A percentile compares a stretch with the other conserved stretches of the same genome.
Evolutionary conservation across 2,888 invertebrate species (phyloP).

Genomic region (Molorchus minor): DNA sequence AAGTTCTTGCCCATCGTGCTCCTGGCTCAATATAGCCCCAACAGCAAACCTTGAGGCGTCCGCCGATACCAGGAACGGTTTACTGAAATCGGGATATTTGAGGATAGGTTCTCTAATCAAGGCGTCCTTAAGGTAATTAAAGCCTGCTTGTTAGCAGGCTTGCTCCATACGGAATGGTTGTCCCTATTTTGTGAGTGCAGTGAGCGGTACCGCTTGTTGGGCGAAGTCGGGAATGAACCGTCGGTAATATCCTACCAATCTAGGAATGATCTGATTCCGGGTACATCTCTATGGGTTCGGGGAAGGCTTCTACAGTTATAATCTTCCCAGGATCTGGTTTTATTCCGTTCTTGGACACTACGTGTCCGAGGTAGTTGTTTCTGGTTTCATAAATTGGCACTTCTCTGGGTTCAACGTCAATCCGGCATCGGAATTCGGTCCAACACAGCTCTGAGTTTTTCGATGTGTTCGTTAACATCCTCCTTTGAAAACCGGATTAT

Average conservation of each 20-base stretch:
- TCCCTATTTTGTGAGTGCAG: constrained; percentile 26
- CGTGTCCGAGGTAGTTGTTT: constrained; percentile 32
- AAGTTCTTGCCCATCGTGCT: constrained; percentile 29
- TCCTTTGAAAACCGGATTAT: constrained; percentile 30
- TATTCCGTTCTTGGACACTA: constrained; percentile 28
- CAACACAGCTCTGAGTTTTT: constrained; percentile 33
- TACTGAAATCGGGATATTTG: constrained; percentile 41
- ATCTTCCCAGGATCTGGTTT: constrained; percentile 36
- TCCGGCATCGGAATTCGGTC: constrained; percentile 31
- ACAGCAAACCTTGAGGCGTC: constrained; percentile 40
- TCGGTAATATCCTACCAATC: constrained; percentile 37
- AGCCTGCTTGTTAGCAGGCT: constrained; percentile 23
- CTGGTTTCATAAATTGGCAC: constrained; percentile 37
- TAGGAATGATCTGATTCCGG: constrained; percentile 36
- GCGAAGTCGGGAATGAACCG: constrained; percentile 28
- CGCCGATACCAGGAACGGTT: constrained; percentile 29
- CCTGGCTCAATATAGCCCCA: constrained; percentile 43
- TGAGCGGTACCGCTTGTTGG: constrained; percentile 23
- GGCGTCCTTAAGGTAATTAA: constrained; percentile 23
- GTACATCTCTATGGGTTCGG: constrained; percentile 25
- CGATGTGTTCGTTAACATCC: constrained; percentile 28
- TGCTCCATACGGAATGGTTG: constrained; percentile 22
- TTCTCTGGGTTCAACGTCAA: constrained; percentile 39
- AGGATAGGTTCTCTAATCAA: constrained; percentile 35
- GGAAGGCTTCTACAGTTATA: constrained; percentile 27